These are phyloP conservation scores for Chlorospingus flavigularis DNA, from an alignment of 2,797 vertebrate species.

Conservation along the genomic window DNA sequence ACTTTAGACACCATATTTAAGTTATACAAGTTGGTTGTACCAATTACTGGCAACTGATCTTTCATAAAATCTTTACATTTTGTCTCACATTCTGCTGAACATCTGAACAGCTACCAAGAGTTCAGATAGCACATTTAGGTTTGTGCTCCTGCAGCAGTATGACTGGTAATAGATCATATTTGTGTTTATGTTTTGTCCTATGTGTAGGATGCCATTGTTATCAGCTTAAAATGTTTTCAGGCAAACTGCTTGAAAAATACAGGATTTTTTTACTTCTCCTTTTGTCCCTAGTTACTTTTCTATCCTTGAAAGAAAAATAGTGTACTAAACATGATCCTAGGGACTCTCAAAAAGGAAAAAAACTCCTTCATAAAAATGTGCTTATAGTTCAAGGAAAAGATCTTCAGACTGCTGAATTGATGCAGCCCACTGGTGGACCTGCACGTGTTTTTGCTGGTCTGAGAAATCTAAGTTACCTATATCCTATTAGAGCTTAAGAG, in stretches of 20 bases:
- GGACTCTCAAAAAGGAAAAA: not conserved
- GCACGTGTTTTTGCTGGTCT: not conserved
- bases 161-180: not conserved
- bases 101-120: not conserved
- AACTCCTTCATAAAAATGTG: not conserved
- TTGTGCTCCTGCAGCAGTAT: not conserved
- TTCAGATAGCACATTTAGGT: not conserved
- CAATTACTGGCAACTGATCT: not conserved
- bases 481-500: conserved; percentile 10
- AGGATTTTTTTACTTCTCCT: not conserved
- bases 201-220: not conserved
- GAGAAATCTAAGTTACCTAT: not conserved
- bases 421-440: not conserved
- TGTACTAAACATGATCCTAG: not conserved
- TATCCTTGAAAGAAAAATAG: not conserved
- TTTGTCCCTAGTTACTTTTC: not conserved
- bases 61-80: not conserved
- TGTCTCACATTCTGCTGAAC: not conserved
- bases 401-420: not conserved
- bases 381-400: not conserved
- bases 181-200: not conserved
- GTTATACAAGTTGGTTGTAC: not conserved
- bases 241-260: not conserved
- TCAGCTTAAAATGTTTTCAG: not conserved
- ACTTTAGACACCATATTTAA: not conserved